Base-by-base conservation (phyloP, 2,888 invertebrate species). In the Eudasyphora cyanicolor region DNA sequence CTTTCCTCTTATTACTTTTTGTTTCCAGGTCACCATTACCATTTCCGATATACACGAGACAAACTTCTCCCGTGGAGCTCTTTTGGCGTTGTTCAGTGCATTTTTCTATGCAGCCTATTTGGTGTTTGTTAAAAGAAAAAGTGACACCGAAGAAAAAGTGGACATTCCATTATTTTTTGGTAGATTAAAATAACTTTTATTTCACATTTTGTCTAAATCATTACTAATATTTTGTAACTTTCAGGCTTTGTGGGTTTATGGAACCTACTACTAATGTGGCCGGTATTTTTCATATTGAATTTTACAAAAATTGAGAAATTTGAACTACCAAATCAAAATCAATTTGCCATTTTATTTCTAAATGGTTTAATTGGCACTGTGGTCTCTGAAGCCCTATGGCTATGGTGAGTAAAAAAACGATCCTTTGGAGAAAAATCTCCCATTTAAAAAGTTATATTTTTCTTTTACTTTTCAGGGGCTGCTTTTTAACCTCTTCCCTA, bases 81-180 rank as follows among this genome's bases (percentile, higher is more conserved):
- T 97, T 81, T 94, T 98, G 91, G 96, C 97, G 17, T 92, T 98
- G 83, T 95, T 96, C 87, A 97, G 98, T 88, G 97, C 98, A 76
- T 94, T 98, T 88, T 96, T 97, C 89, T 98, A 98, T 92, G 97
- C 99, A 4, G 93, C 96, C 71, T 99, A 98, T 92, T 94, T 99
- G 87, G 96, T 98, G 81, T 95, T 98, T 89, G 94, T 98, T 75
- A 94, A 96, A 87, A 94, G 96, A 88, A 96, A 97, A 92, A 96
- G 98, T 84, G 96, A 98, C 90, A 96, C 96, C 89, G 98, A 98
- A 90, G 98, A 98, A 89, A 97, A 97, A 91, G 95, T 99, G 91
- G 98, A 98, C 92, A 96, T 98, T 88, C 97, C 98, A 76, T 94
- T 99, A 93, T 97, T 99, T 92, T 98, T 99, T 92, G 99, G 98